Evolutionary conservation across 2,888 invertebrate genomes (phyloP).

Genomic region (Argyresthia albistria): DNA sequence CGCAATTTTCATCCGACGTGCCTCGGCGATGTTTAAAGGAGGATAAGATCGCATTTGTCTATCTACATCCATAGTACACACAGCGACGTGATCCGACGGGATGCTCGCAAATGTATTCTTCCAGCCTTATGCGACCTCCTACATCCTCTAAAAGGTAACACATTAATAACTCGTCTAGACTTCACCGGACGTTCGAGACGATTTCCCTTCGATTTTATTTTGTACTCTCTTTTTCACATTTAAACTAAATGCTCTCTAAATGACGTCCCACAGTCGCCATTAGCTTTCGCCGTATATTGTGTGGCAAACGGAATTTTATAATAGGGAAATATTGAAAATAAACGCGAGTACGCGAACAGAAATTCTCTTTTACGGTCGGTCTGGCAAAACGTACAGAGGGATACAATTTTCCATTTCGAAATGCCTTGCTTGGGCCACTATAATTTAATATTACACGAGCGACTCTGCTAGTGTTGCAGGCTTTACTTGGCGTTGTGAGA

Average conservation of each 20-base stretch:
- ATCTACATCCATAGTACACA: conserved; percentile 3
- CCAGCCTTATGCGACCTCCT: conserved; percentile 8
- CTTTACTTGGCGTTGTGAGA: conserved; percentile 57
- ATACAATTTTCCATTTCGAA: conserved; percentile 63
- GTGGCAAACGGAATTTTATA: conserved; percentile 31
- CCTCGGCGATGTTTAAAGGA: conserved; percentile 30
- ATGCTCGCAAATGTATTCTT: conserved; percentile 11
- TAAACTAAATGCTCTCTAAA: conserved; percentile 11
- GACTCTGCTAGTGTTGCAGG: conserved; percentile 33
- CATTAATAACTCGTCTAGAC: conserved; percentile 36
- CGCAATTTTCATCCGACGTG: conserved; percentile 39
- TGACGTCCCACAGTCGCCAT: background rate
- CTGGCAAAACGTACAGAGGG: conserved; percentile 33
- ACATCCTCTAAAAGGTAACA: conserved; percentile 20
- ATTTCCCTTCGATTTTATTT: conserved; percentile 17
- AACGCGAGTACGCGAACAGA: conserved; percentile 13
- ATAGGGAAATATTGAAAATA: conserved; percentile 27
- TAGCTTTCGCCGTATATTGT: conserved; percentile 4
- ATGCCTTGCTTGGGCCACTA: conserved; percentile 58
- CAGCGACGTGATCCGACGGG: conserved; percentile 12
- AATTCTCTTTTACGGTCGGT: conserved; percentile 25
- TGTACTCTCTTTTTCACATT: conserved; percentile 13
- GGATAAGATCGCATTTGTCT: conserved; percentile 21
- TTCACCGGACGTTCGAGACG: conserved; percentile 10
- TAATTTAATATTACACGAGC: conserved; percentile 68